Base-by-base conservation (phyloP, 2,113 vertebrate genomes). In the Oceanodroma tethys region DNA sequence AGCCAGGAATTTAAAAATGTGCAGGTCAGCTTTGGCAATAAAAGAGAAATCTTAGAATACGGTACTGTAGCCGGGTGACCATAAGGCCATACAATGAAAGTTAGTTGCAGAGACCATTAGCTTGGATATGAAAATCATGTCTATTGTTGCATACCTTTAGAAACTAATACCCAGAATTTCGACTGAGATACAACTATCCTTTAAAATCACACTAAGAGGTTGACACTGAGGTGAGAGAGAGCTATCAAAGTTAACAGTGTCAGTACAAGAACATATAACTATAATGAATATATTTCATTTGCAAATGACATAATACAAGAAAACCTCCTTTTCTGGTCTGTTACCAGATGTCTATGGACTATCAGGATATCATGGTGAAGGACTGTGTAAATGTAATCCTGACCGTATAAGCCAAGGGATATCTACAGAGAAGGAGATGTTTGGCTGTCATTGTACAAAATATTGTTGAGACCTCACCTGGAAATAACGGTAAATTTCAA, bases 311-410 rank as follows among this genome's bases (percentile, higher is more conserved):
- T 60, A 40, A 25, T 34, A 15, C 13, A 45, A 72, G 6, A 52
- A 92, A 42, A 13, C 5, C 5, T 63, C 1, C 20, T 53, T 74
- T 81, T 70, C 5, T 65, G 11, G 7, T 56, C 56, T 60, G 19
- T 81, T 63, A 30, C 14, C 30, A 43, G 43, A 26, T 63, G 10
- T 43, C 58, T 62, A 4, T 4, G 32, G 34, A 52, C 42, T 80
- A 7, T n/a, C 17, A 62, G 10, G 25, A 7, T 70, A 38, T 15
- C 19, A 1, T 29, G 22, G 21, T 0, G 0, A 88, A 67, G 26
- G 32, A 70, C 5, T 4, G 1, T 53, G 7, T 73, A 73, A 42
- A 58, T 78, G 4, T 65, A 32, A 83, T 58, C 27, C 79, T 83
- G 50, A 10, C n/a, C 26, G 11, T 50, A 7, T n/a, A 81, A 81